phyloP scores from a whole-genome alignment of 2,797 vertebrate species.

The Hippocampus kuda region DNA sequence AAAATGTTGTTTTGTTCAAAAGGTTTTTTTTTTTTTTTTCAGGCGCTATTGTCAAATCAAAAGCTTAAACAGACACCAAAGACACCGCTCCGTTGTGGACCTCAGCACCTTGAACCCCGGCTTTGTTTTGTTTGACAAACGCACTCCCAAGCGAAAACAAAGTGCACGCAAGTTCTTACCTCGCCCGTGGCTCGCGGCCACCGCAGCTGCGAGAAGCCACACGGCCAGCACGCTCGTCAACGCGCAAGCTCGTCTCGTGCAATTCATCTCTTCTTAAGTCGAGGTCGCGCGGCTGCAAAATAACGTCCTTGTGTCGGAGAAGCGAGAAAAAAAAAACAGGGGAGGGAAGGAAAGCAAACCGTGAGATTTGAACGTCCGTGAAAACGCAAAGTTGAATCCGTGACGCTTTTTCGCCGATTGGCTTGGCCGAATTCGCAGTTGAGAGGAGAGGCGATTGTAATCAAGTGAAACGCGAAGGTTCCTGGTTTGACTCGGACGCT shows the following conservation, averaged over 20 bases:
- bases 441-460: conserved; percentile 39
- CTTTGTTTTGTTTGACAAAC: conserved; percentile 24
- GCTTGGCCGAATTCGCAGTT: neutral
- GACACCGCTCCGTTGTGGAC: conserved; percentile 47
- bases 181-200: conserved; percentile 45
- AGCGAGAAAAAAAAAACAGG: conserved; percentile 28
- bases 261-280: conserved; percentile 59
- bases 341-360: conserved; percentile 13
- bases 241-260: conserved; percentile 42
- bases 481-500: conserved; percentile 46
- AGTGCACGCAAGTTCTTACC: conserved; percentile 62
- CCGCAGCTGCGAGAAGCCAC: conserved; percentile 47
- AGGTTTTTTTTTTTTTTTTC: neutral
- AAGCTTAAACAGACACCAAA: neutral
- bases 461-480: conserved; percentile 49
- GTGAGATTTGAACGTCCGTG: neutral
- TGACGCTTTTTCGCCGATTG: neutral
- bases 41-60: neutral
- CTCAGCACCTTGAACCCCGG: conserved; percentile 5
- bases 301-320: conserved; percentile 45
- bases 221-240: conserved; percentile 50
- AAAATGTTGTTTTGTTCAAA: neutral
- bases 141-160: conserved; percentile 19
- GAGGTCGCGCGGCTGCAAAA: conserved; percentile 39
- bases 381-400: conserved; percentile 21